Base-by-base conservation (phyloP, 1,140 invertebrate species). In the Hyphantria cunea region DNA sequence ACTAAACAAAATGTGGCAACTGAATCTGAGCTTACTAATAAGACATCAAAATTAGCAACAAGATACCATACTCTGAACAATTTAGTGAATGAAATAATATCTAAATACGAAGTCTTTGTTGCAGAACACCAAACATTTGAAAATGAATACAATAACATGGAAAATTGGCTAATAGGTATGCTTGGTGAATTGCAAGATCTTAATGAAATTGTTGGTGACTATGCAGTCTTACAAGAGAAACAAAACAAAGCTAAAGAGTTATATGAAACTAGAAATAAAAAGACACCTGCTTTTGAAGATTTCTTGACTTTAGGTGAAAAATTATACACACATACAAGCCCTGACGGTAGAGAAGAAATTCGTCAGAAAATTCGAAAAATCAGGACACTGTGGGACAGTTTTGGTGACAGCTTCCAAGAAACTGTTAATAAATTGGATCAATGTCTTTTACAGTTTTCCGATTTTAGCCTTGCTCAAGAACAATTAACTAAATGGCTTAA, bases 401-500 rank as follows among this genome's bases (percentile, higher is more conserved):
- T 98, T 67, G 95, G 94, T 0, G 97, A 98, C 68, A 95, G 95
- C 72, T 91, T 98, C 39, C 96, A 96, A 81, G 92, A 91, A 45
- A 94, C 95, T 5, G 94, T 94, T 15, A 95, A 96, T 52, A 96
- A 96, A 81, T 90, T 98, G 13, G 97, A 99, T 81, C 95, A 97
- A 55, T 98, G 97, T 80, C 91, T 98, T 0, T 92, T 95, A 67
- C 96, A 98, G 76, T 97, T 98, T 72, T 95, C 95, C n/a, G 96
- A 98, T 70, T 96, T 98, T 82, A 95, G 95, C 42, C 83, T 96
- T 63, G 94, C 96, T 25, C 95, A 98, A 92, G 97, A 98, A 80
- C 96, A 98, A 83, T 86, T 99, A 11, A 97, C 96, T 0, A 96
- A 96, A 80, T 99, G 98, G 98, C 82, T 99, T 0, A 94, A 95